phyloP scores from a whole-genome alignment of 2,797 vertebrate species.

The Enteromius radiatus region DNA sequence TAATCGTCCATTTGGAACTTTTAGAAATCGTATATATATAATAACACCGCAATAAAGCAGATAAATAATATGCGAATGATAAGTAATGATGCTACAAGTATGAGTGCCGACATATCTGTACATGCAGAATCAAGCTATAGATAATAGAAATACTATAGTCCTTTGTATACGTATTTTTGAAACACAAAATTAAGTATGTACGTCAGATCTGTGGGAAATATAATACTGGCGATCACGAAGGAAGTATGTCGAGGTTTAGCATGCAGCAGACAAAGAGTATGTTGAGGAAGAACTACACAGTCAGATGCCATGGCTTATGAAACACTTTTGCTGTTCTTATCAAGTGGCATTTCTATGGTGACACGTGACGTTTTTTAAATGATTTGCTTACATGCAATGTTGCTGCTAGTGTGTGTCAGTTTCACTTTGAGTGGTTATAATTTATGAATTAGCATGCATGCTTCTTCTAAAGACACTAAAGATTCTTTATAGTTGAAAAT shows the following conservation, averaged over 20 bases:
- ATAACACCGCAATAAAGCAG: neutral
- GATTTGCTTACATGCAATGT: neutral
- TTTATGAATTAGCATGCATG: neutral
- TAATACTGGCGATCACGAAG: neutral
- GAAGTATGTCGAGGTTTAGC: neutral
- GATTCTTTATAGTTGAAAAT: neutral
- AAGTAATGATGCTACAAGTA: neutral
- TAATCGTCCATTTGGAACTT: neutral
- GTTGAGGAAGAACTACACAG: no score
- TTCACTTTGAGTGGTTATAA: neutral
- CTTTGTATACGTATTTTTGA: neutral
- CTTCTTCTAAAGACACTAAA: neutral
- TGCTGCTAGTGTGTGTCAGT: neutral
- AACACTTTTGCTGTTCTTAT: neutral
- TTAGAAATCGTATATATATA: neutral
- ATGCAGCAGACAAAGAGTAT: neutral
- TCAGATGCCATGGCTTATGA: neutral
- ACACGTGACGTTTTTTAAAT: neutral
- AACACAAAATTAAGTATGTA: neutral
- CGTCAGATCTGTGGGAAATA: neutral
- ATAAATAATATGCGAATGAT: neutral
- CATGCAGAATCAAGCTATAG: neutral
- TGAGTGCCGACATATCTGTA: neutral
- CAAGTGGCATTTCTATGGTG: neutral
- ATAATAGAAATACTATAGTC: neutral